Percentiles rank a stretch among this genome's conserved stretches.
These are phyloP conservation scores for Apogon talboti DNA, from an alignment of 2,797 vertebrate species.

Conservation along the genomic window DNA sequence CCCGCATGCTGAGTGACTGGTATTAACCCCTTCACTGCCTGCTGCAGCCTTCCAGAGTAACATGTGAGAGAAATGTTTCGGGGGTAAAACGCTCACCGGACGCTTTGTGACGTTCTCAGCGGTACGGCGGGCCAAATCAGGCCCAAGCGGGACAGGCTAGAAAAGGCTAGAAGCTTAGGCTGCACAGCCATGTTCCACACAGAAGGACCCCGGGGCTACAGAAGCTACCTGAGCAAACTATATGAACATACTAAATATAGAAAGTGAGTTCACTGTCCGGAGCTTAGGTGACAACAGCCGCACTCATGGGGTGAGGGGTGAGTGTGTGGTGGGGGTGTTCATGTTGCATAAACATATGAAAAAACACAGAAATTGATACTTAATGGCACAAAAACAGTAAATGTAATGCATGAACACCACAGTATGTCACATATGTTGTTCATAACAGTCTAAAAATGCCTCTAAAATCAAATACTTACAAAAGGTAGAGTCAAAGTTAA, in stretches of 20 bases:
- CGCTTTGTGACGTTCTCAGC: constrained; percentile 6
- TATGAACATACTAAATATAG: constrained; percentile 81
- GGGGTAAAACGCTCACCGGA: constrained; percentile 2
- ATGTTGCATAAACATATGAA: constrained; percentile 43
- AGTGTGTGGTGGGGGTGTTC: constrained; percentile 7
- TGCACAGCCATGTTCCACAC: constrained; percentile 7
- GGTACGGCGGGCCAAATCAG: neutral
- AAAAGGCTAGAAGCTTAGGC: neutral
- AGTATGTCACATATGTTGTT: neutral
- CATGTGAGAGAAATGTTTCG: constrained; percentile 6
- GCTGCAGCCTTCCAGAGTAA: constrained; percentile 8
- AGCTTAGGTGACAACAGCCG: constrained; percentile 83
- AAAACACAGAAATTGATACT: constrained; percentile 15
- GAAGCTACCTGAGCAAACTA: constrained; percentile 49
- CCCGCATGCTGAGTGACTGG: constrained; percentile 78
- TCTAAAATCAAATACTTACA: neutral
- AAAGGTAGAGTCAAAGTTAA: no score
- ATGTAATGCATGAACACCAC: neutral
- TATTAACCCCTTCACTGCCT: constrained; percentile 76
- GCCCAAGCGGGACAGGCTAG: neutral
- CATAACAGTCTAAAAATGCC: neutral
- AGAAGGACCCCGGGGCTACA: constrained; percentile 32
- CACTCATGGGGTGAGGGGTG: constrained; percentile 30
- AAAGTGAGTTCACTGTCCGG: constrained; percentile 71
- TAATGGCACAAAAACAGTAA: constrained; percentile 10